These are phyloP conservation scores for Rosalia funebris DNA, from an alignment of 2,888 invertebrate species.

Conservation along the genomic window DNA sequence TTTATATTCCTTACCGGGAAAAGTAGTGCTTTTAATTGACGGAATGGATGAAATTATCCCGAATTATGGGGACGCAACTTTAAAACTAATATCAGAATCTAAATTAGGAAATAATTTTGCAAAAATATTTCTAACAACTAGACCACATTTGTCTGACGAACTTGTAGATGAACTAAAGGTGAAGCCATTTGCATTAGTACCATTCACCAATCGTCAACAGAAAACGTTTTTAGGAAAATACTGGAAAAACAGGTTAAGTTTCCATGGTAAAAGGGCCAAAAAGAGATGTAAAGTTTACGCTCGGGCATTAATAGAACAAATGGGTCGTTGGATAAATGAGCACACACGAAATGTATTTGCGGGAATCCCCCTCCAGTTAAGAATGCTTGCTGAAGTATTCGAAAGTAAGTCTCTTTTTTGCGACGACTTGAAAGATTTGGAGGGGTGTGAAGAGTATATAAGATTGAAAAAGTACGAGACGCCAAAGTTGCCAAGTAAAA, in stretches of 20 bases:
- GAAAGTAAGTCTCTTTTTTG: neutral
- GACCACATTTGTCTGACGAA: neutral
- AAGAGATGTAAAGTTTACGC: slow-evolving; percentile 4
- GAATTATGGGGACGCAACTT: neutral
- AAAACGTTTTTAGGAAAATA: slow-evolving; percentile 10
- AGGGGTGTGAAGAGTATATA: neutral
- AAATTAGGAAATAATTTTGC: neutral
- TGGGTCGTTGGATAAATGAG: neutral
- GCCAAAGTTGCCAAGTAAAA: neutral
- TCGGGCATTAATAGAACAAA: neutral
- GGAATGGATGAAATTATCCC: slow-evolving; percentile 19
- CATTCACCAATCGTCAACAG: slow-evolving; percentile 5
- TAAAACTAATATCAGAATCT: slow-evolving; percentile 1
- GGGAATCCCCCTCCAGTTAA: neutral
- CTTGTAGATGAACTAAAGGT: neutral
- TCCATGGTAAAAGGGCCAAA: neutral
- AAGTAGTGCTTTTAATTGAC: slow-evolving; percentile 11
- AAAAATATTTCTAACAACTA: slow-evolving; percentile 20
- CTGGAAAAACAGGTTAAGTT: slow-evolving; percentile 6
- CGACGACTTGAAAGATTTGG: neutral
- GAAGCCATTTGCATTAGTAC: slow-evolving; percentile 6
- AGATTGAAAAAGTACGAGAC: neutral
- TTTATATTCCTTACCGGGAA: neutral
- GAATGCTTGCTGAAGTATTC: neutral
- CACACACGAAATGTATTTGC: neutral